Base-by-base conservation (phyloP, 2,888 invertebrate genomes). In the Hypolimnas misippus region DNA sequence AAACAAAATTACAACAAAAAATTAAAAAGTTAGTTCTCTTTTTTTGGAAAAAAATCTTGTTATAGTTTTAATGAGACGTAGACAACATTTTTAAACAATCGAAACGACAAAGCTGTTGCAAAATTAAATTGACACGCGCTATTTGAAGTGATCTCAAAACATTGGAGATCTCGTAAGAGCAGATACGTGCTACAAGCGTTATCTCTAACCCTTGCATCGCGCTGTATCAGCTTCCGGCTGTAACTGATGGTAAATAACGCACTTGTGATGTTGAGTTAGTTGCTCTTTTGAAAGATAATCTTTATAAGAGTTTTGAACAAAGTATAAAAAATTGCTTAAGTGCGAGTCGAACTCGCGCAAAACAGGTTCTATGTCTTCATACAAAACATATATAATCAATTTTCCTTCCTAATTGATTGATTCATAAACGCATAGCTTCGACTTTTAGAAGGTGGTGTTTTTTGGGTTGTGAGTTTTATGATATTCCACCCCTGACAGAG, bases 131-230 rank as follows among this genome's bases (percentile, higher is more conserved):
- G 74, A 61, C 79, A 77, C 78, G 81, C 76, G 79, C 75, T 71
- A 70, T 64, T 66, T 76, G 66, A 73, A 81, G 75, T 77, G 75
- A 78, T 76, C 73, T 77, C 75, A 73, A 75, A 78, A 77, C 78
- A 78, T 79, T 74, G 76, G 79, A 70, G 72, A 74, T 74, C 69
- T 57, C 58, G 42, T 62, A 53, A 68, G 68, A 68, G 68, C 52
- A 25, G 62, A 57, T 52, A 66, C 67, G 67, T 67, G 67, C 60
- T 56, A 49, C 49, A 35, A 57, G 56, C 60, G 65, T 58, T 57
- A 65, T 65, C 67, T 63, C 55, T 52, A 60, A 63, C 65, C 60
- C 61, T 65, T 65, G 38, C 19, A 51, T 67, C 65, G 56, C 63
- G 69, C 65, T 64, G 58, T 66, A 67, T 70, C 73, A 70, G 70